Conservation (phyloP, 2,113 vertebrate species). For the Galbula dea region DNA sequence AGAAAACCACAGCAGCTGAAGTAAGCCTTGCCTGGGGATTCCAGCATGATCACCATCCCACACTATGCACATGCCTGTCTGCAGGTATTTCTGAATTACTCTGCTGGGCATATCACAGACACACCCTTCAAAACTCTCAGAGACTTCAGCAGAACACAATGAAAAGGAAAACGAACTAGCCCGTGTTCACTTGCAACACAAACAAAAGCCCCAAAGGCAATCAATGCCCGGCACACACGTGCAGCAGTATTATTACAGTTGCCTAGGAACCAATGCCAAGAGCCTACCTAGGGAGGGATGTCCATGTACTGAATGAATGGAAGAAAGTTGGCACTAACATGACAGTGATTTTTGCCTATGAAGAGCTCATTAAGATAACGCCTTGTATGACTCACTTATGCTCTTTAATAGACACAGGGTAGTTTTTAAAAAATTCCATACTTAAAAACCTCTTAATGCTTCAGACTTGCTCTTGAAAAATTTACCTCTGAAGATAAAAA, state of each 20-base stretch:
- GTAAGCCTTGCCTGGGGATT: constrained; percentile 1
- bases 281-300: constrained; percentile 1
- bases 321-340: constrained; percentile 19
- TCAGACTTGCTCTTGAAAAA: background rate
- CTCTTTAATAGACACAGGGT: background rate
- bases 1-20: background rate
- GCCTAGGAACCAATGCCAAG: constrained; percentile 20
- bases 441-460: background rate
- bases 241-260: constrained; percentile 37
- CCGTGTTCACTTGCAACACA: constrained; percentile 21
- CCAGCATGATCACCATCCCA: background rate
- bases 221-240: constrained; percentile 6
- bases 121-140: constrained; percentile 9
- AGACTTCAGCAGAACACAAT: constrained; percentile 36
- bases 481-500: background rate
- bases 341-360: background rate
- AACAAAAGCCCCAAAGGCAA: constrained; percentile 55
- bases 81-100: constrained; percentile 5
- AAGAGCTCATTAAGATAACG: background rate
- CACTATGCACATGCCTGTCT: background rate
- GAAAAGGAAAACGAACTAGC: constrained; percentile 15
- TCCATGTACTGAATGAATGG: background rate
- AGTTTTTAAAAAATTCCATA: background rate
- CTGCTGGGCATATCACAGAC: constrained; percentile 20
- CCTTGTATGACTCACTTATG: background rate